Evolutionary conservation across 2,113 vertebrate species (phyloP).

Genomic region (Megaceryle maxima): DNA sequence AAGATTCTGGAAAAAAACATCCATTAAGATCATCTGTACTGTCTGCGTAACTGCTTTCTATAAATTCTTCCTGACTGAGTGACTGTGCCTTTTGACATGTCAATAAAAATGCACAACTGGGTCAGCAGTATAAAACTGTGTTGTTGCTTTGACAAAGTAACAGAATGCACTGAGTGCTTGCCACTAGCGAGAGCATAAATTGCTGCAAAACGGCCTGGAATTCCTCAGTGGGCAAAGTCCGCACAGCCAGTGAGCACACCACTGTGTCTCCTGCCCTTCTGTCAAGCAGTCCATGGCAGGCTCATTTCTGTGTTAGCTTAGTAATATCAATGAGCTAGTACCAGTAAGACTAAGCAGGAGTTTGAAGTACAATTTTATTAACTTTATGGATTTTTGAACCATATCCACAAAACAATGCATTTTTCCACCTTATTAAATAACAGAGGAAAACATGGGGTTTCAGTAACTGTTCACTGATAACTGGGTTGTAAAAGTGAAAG

Average conservation of each 20-base stretch:
- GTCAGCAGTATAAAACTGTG: background rate
- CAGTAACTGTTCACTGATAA: background rate
- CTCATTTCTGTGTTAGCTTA: fast-evolving
- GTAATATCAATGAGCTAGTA: background rate
- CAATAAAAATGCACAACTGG: background rate
- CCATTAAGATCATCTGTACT: background rate
- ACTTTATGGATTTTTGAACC: background rate
- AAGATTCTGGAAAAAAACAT: background rate
- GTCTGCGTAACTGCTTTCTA: background rate
- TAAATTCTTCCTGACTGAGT: background rate
- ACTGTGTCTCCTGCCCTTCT: background rate
- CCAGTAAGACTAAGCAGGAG: background rate
- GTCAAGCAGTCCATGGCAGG: background rate
- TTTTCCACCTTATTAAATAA: background rate
- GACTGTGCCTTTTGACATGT: background rate
- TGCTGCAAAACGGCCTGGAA: background rate
- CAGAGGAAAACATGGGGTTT: background rate
- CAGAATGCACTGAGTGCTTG: background rate
- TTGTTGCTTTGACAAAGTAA: background rate
- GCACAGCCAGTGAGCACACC: fast-evolving
- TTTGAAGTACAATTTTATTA: background rate
- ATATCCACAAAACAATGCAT: background rate
- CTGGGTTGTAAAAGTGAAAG: background rate
- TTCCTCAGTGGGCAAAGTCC: background rate
- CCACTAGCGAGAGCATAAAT: background rate